A percentile compares a stretch with the other conserved stretches of the same genome.
phyloP scores from a whole-genome alignment of 2,113 vertebrate species.

The Montifringilla adamsi region DNA sequence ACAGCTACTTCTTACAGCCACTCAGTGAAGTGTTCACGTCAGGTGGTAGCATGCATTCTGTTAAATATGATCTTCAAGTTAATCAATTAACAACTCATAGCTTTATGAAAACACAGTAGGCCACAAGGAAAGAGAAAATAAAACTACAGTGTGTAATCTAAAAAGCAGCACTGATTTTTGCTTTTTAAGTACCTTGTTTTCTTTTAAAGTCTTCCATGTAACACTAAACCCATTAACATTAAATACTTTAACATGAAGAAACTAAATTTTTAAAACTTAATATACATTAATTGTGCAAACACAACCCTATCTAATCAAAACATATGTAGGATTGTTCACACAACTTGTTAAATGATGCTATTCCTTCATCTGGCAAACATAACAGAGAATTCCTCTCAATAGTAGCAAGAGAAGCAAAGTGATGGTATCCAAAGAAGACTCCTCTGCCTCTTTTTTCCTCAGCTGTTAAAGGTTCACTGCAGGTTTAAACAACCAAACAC shows the following conservation, averaged over 20 bases:
- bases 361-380: background rate
- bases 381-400: background rate
- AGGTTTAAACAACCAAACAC: background rate
- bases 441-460: background rate
- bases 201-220: background rate
- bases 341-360: background rate
- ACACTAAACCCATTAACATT: background rate
- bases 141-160: background rate
- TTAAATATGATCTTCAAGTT: background rate
- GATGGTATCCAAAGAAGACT: background rate
- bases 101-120: background rate
- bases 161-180: background rate
- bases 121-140: background rate
- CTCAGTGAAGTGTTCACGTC: background rate
- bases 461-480: background rate
- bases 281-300: background rate
- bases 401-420: background rate
- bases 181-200: background rate
- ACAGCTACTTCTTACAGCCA: background rate
- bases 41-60: background rate
- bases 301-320: background rate
- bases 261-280: background rate
- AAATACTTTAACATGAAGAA: background rate
- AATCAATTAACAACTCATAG: background rate
- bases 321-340: background rate